A percentile compares a stretch with the other conserved stretches of the same genome.
Conservation (phyloP, 2,888 invertebrate genomes). For the Drosophila kokeensis region DNA sequence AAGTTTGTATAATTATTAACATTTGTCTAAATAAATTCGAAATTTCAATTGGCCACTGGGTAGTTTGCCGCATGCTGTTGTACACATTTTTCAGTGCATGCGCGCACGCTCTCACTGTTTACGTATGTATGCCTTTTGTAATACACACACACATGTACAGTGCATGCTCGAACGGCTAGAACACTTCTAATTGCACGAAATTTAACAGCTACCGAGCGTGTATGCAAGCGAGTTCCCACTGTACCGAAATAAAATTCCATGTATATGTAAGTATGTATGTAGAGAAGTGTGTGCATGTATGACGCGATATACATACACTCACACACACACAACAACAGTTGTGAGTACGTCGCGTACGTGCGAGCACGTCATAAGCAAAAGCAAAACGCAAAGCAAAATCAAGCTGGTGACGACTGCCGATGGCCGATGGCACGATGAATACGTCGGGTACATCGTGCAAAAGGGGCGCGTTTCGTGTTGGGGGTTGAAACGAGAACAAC, state of each 20-base stretch:
- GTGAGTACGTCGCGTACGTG: slow-evolving; percentile 63
- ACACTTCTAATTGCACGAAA: slow-evolving; percentile 8
- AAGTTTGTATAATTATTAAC: background rate
- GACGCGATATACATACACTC: slow-evolving; percentile 38
- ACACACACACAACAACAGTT: slow-evolving; percentile 53
- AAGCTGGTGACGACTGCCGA: slow-evolving; percentile 48
- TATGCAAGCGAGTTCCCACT: slow-evolving; percentile 22
- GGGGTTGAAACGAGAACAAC: slow-evolving; percentile 62
- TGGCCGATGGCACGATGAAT: slow-evolving; percentile 7
- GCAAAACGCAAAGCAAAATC: slow-evolving; percentile 62
- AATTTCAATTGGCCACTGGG: slow-evolving; percentile 51
- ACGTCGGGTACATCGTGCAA: slow-evolving; percentile 54
- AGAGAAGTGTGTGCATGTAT: slow-evolving; percentile 30
- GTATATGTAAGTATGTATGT: slow-evolving; percentile 4
- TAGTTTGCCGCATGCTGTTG: slow-evolving; percentile 42
- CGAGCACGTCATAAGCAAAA: slow-evolving; percentile 76
- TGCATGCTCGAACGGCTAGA: slow-evolving; percentile 18
- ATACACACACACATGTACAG: slow-evolving; percentile 39
- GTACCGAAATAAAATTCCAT: slow-evolving; percentile 17
- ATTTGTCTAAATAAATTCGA: background rate
- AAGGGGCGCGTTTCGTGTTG: slow-evolving; percentile 67
- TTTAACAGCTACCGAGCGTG: background rate
- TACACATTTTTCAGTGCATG: slow-evolving; percentile 64
- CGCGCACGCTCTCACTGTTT: slow-evolving; percentile 50
- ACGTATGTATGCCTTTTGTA: slow-evolving; percentile 23